phyloP scores from a whole-genome alignment of 2,113 vertebrate genomes.

The Peromyscus maniculatus region DNA sequence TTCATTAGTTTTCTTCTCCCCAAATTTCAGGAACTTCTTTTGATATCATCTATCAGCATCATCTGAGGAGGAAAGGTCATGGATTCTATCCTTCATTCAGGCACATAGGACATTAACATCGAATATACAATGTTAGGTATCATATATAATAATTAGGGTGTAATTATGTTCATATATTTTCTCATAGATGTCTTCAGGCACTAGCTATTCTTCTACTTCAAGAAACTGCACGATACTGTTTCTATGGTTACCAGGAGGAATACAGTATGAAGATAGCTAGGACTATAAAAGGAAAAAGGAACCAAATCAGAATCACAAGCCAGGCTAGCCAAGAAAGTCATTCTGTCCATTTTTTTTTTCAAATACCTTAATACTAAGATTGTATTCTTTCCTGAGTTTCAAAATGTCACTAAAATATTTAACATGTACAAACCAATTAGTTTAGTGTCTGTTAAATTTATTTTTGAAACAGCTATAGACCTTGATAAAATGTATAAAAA shows the following conservation, averaged over 20 bases:
- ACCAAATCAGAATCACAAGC: slow-evolving; percentile 57
- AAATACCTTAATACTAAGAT: slow-evolving; percentile 46
- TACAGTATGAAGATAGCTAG: slow-evolving; percentile 55
- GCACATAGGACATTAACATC: slow-evolving; percentile 77
- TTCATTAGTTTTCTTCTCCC: slow-evolving; percentile 64
- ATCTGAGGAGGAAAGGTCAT: slow-evolving; percentile 82
- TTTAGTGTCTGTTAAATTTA: slow-evolving; percentile 77
- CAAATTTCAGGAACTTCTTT: slow-evolving; percentile 70
- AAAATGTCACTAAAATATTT: slow-evolving; percentile 79
- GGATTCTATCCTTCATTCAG: slow-evolving; percentile 82
- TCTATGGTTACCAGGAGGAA: slow-evolving; percentile 85
- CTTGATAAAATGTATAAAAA: slow-evolving; percentile 67
- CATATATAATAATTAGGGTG: slow-evolving; percentile 83
- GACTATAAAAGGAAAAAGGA: slow-evolving; percentile 77
- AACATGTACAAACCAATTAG: slow-evolving; percentile 62
- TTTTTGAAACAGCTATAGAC: slow-evolving; percentile 58
- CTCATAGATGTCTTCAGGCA: slow-evolving; percentile 76
- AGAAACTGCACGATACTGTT: slow-evolving; percentile 84
- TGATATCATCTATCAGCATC: slow-evolving; percentile 80
- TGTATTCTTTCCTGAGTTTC: slow-evolving; percentile 57
- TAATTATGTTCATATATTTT: slow-evolving; percentile 84
- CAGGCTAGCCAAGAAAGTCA: slow-evolving; percentile 70
- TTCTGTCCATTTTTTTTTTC: slow-evolving; percentile 67
- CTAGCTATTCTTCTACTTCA: slow-evolving; percentile 78
- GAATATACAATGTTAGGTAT: slow-evolving; percentile 80